A percentile compares a stretch with the other conserved stretches of the same genome.
These are phyloP conservation scores for Pungitius pungitius DNA, from an alignment of 2,113 vertebrate genomes.

Conservation along the genomic window DNA sequence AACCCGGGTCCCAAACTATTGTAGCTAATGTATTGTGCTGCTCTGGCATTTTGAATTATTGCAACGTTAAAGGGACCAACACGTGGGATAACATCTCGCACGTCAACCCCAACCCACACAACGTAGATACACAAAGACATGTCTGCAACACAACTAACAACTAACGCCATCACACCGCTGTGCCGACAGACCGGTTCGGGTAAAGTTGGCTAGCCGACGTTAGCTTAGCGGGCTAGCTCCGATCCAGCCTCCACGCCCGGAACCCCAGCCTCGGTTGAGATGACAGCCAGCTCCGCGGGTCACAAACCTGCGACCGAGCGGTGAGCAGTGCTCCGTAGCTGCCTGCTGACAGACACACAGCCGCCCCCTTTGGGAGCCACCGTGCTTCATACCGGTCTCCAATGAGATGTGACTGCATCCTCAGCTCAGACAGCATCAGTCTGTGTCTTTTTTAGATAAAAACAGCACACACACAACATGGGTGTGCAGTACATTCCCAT, in stretches of 20 bases:
- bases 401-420: constrained; percentile 7
- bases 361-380: constrained; percentile 34
- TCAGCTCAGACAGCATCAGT: constrained; percentile 1
- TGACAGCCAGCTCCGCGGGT: constrained; percentile 41
- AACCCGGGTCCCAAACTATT: constrained; percentile 29
- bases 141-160: background rate
- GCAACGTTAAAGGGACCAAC: background rate
- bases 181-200: constrained; percentile 13
- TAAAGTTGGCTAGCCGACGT: constrained; percentile 61
- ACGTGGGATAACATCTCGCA: rapidly evolving
- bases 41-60: background rate
- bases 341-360: background rate
- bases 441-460: constrained; percentile 79
- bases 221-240: constrained; percentile 59
- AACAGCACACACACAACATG: constrained; percentile 80
- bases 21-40: constrained; percentile 3
- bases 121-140: background rate
- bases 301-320: constrained; percentile 18
- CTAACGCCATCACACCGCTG: background rate
- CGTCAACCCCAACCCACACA: background rate
- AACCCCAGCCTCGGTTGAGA: constrained; percentile 1
- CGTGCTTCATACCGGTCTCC: constrained; percentile 21
- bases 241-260: constrained; percentile 21
- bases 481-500: too few relatives aligned
- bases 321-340: constrained; percentile 13